A percentile compares a stretch with the other conserved stretches of the same genome.
phyloP scores from a whole-genome alignment of 2,888 invertebrate species.

The Clitarchus hookeri region DNA sequence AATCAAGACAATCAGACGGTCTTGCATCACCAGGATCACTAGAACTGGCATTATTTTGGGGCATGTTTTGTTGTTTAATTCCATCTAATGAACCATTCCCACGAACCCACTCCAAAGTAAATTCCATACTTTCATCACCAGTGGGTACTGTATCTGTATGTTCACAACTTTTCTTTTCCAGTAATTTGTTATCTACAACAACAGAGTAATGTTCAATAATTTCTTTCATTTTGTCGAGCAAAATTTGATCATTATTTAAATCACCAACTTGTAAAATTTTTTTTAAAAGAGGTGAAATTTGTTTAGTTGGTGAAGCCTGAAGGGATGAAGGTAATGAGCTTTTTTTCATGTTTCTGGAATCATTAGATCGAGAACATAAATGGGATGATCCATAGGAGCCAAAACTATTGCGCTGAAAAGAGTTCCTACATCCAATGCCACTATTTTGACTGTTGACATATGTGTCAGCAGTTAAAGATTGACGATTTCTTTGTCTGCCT shows the following conservation, averaged over 20 bases:
- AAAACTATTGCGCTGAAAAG: constrained; percentile 37
- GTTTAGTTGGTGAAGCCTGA: constrained; percentile 61
- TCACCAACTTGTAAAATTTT: constrained; percentile 66
- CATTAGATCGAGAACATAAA: constrained; percentile 34
- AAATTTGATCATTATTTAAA: constrained; percentile 73
- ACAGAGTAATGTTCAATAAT: constrained; percentile 63
- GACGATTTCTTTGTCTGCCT: constrained; percentile 54
- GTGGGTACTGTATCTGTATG: constrained; percentile 30
- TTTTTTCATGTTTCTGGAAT: constrained; percentile 34
- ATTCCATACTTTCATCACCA: constrained; percentile 54
- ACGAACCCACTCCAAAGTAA: constrained; percentile 74
- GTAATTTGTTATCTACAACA: constrained; percentile 44
- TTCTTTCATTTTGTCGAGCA: constrained; percentile 76
- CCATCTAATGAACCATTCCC: constrained; percentile 68
- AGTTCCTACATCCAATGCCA: constrained; percentile 34
- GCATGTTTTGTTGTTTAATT: constrained; percentile 48
- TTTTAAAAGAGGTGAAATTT: constrained; percentile 67
- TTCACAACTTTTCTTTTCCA: constrained; percentile 41
- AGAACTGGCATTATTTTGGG: constrained; percentile 21
- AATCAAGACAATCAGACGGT: background rate
- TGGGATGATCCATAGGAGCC: constrained; percentile 32
- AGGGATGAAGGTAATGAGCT: constrained; percentile 39
- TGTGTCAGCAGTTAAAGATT: constrained; percentile 66
- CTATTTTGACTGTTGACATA: constrained; percentile 53
- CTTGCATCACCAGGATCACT: background rate